Evolutionary conservation across 2,797 vertebrate genomes (phyloP).

Genomic region (Diceros bicornis): DNA sequence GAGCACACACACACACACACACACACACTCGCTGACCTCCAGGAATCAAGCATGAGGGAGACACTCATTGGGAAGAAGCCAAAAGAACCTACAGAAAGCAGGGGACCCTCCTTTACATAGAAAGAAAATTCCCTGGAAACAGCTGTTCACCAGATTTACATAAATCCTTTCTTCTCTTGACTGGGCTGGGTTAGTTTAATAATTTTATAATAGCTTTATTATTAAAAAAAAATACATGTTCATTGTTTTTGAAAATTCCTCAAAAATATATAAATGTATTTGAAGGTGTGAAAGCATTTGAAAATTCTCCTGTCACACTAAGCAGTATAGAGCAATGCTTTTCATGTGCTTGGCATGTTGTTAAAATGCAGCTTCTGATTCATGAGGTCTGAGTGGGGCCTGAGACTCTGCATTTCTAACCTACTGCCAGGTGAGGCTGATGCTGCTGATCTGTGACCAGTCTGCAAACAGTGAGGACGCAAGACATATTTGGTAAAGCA

Average conservation of each 20-base stretch:
- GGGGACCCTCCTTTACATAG: not conserved
- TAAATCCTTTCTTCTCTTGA: not conserved
- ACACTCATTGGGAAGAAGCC: not conserved
- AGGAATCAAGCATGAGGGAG: not conserved
- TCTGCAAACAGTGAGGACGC: not conserved
- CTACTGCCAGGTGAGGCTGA: not conserved
- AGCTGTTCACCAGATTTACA: not conserved
- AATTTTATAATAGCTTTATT: conserved; percentile 11
- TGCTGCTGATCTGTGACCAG: not conserved
- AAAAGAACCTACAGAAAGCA: not conserved
- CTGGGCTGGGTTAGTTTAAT: not conserved
- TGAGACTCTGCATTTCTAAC: not conserved
- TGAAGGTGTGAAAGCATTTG: not conserved
- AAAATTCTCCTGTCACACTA: not conserved
- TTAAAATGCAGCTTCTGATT: not conserved
- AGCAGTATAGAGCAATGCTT: not conserved
- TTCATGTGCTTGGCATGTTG: not conserved
- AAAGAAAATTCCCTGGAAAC: conserved; percentile 11
- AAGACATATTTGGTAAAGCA: not conserved
- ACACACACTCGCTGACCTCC: not conserved
- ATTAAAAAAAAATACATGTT: not conserved
- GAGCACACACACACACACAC: not conserved
- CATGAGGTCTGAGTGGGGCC: not conserved
- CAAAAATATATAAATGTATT: not conserved
- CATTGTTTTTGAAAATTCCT: not conserved